Evolutionary conservation across 2,113 vertebrate genomes (phyloP), one percentile per base, ranked within the genome.

Genomic region (Epinephelus moara): DNA sequence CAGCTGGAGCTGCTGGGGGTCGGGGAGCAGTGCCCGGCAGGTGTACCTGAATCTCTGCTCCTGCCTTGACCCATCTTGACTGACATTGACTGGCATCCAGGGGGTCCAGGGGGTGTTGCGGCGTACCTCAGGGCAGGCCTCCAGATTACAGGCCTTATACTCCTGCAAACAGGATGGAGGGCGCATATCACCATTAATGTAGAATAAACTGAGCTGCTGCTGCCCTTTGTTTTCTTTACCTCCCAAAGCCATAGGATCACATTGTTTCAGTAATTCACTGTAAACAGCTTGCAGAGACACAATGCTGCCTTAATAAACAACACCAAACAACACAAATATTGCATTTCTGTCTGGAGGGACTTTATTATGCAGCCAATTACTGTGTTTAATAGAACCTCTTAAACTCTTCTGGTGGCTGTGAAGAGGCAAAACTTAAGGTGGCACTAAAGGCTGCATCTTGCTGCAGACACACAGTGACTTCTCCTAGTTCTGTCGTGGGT

Each of bases 41-140:
- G 96, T 99, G 95, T 98, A 98, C 81, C 98, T 96, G 92, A 97
- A 96, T 30, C 98, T 95, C 94, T 99, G 98, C 93, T 99, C 98
- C 84, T 98, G 98, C 9, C 97, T 96, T 2, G 97, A 96, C 0
- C 98, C 98, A 0, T 91, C 96, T 70, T 94, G 97, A 0, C 97
- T 99, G 86, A 98, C 93, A 45, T 99, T 99, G 56, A 98, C 96
- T 0, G 97, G 97, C 95, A 98, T 97, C 98, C 98, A 99, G 0
- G 97, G 97, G 0, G 97, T 99, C 98, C 98, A 99, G 0, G 98
- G 98, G 0, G 98, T 99, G 94, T 97, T 99, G 78, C 98, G 96
- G 33, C 98, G 96, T 61, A 99, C 97, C 83, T 99, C 98, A 0
- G 97, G 97, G 86, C 98, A 99, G 19, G 96, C 92, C 12, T 99